Base-by-base conservation (phyloP, 2,888 invertebrate species). In the Bedellia somnulentella region DNA sequence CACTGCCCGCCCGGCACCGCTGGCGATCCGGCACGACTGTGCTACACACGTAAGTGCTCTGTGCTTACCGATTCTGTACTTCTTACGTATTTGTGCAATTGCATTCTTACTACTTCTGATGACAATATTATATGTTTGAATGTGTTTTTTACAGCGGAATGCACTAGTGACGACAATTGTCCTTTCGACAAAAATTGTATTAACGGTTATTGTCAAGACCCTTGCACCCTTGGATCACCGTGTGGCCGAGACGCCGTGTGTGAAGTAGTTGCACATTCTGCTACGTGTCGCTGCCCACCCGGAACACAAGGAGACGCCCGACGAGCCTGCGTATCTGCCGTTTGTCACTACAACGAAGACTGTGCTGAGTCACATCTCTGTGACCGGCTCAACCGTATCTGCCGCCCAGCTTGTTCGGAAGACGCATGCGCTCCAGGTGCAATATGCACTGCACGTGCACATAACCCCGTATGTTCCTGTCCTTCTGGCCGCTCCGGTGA, bases 281-380 rank as follows among this genome's bases (percentile, higher is more conserved):
- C 89, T 0, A 85, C 87, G 35, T 94, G 94, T 46, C 79, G 81
- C 34, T 94, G 93, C 55, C 93, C 92, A 24, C 63, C 80, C 2
- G 93, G 93, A 24, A 91, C 87, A 4, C 91, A 89, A 61, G 93
- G 93, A 24, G 86, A 90, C 59, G 87, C 92, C 2, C 80, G 81
- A 36, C 71, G 88, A 3, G 85, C 89, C 12, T 94, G 94, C 50
- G 86, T 93, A 34, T 82, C 86, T 2, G 89, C 87, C 5, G 80
- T 87, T 24, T 93, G 93, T 43, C 90, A 90, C 47, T 91, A 89
- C 57, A 91, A 93, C 49, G 90, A 92, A 47, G 93, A 93, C 49
- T 93, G 93, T 44, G 87, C 87, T 17, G 86, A 88, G 45, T 81
- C 87, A 38, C 91, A 93, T 58, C 82, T 87, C 18, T 93, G 93